Conservation (phyloP, 2,888 invertebrate species). For the Aphidoletes aphidimyza region DNA sequence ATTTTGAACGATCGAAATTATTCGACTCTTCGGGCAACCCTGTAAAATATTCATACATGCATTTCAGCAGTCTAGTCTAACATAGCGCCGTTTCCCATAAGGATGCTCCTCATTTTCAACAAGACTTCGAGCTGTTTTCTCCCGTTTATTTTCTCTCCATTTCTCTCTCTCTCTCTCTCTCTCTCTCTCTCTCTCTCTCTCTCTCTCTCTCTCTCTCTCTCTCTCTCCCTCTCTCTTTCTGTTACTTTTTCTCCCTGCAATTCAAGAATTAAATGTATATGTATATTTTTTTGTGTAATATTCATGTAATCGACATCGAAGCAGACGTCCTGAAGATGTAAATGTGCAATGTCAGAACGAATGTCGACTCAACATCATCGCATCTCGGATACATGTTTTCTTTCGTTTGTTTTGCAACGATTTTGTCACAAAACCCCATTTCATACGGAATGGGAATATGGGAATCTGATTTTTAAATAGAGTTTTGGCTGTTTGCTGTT, state of each 20-base stretch:
- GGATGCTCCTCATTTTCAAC: too few species aligned
- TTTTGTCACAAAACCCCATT: neutral
- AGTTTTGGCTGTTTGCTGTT: constrained; percentile 24
- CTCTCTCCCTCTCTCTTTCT: neutral
- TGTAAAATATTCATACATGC: constrained; percentile 3
- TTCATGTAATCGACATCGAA: constrained; percentile 10
- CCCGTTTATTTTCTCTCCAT: neutral
- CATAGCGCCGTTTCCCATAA: neutral
- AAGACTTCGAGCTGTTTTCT: neutral
- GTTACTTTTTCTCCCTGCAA: too few species aligned
- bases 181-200: neutral
- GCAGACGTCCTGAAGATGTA: neutral
- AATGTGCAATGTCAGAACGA: constrained; percentile 1
- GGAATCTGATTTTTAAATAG: neutral
- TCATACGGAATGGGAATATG: neutral
- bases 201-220: neutral
- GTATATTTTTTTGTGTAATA: constrained; percentile 13
- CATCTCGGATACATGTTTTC: neutral
- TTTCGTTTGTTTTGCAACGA: neutral
- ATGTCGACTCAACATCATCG: neutral
- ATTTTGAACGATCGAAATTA: constrained; percentile 15
- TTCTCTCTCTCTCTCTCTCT: neutral
- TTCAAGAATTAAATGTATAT: neutral
- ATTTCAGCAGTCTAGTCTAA: neutral
- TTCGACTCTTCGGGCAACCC: neutral